A percentile compares a stretch with the other conserved stretches of the same genome.
phyloP scores from a whole-genome alignment of 1,140 invertebrate species.

The Neodiprion virginianus region DNA sequence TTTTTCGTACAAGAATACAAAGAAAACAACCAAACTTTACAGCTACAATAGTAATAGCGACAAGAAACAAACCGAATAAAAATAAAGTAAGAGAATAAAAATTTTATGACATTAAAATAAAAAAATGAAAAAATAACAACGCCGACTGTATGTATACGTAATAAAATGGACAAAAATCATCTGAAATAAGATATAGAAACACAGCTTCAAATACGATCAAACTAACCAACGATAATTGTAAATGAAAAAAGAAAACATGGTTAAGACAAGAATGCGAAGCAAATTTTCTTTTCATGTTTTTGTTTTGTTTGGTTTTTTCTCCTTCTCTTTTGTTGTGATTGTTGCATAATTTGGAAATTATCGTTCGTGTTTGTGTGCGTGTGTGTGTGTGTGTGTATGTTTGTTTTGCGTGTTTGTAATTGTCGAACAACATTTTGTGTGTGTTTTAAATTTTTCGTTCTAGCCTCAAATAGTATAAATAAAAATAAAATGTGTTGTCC shows the following conservation, averaged over 20 bases:
- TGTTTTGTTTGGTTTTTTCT: too few relatives aligned
- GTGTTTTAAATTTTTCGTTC: too few relatives aligned
- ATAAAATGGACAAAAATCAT: not conserved
- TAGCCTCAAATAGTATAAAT: not conserved
- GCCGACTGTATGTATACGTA: not conserved
- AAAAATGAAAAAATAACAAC: constrained; percentile 24
- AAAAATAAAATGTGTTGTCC: constrained; percentile 36
- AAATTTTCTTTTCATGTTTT: not conserved
- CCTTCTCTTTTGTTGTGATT: too few relatives aligned
- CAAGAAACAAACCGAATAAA: constrained; percentile 7
- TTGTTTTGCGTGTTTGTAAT: not conserved
- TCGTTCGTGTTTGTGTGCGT: too few relatives aligned
- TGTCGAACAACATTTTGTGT: too few relatives aligned
- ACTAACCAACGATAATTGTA: not conserved
- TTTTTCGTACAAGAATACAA: too few relatives aligned
- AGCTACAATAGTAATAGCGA: too few relatives aligned
- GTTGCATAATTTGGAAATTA: too few relatives aligned
- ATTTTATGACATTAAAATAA: constrained; percentile 9
- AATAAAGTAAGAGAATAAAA: not conserved
- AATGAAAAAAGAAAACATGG: constrained; percentile 4
- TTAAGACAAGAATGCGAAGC: not conserved
- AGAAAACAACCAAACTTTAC: too few relatives aligned
- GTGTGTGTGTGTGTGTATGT: not conserved
- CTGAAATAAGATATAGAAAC: not conserved
- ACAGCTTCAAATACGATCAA: not conserved